Evolutionary conservation across 1,140 invertebrate genomes (phyloP), one percentile per base, ranked within the genome.

Genomic region (Hetaerina americana): DNA sequence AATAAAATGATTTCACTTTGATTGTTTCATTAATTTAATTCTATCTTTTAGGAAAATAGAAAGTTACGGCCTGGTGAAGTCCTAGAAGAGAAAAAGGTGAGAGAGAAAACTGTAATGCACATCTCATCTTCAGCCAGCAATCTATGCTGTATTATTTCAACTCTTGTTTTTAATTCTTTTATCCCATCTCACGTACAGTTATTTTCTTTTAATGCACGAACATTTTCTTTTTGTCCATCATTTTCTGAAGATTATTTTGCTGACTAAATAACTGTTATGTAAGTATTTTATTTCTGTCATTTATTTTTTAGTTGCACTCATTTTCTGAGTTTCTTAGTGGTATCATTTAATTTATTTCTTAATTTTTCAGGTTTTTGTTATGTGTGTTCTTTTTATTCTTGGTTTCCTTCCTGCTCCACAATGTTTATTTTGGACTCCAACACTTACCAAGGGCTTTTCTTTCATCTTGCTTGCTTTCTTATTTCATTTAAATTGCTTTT

Each of bases 11-110:
- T 15, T 40, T 18, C 22, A 5, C 22, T 57, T 57, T 57, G 2
- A 57, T 57, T 57, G 10, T 57, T 57, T 57, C 40, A 57, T 18
- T n/a, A 57, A 12, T 57, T 57, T 57, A 57, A 57, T 57, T 57
- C 40, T 57, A 57, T 79, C 84, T 84, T 84, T 80, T 87, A 88
- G 86, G 86, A 87, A 82, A 83, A 87, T 86, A 87, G 91, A 85
- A 95, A 94, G 89, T 90, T 95, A 84, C 92, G 93, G 79, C 93
- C 93, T 74, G 92, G 93, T 82, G 93, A 95, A 87, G 90, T 95
- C 82, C 80, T 92, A 81, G 92, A 94, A 84, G 92, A 95, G 79
- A 91, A 89, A 85, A 93, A 93, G 92, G 93, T 95, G 92, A 94
- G 90, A 82, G 77, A 70, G 75, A 75, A 73, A 72, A 72, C 71